Evolutionary conservation across 2,888 invertebrate genomes (phyloP).

Genomic region (Coecobrya sp.): DNA sequence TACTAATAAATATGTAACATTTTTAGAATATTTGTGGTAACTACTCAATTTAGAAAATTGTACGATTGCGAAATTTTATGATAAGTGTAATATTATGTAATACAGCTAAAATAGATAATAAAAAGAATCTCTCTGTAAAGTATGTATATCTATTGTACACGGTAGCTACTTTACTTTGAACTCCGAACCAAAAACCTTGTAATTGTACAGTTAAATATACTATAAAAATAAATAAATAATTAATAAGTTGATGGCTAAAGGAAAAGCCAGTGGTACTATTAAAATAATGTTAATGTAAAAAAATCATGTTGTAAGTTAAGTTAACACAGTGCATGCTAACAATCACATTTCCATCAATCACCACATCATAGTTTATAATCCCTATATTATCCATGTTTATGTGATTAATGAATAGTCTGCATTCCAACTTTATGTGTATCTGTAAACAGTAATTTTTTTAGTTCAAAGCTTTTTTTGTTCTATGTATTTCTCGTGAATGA

Average conservation of each 20-base stretch:
- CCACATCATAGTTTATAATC: neutral
- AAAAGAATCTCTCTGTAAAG: neutral
- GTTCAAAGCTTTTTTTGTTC: neutral
- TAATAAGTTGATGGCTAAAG: constrained; percentile 8
- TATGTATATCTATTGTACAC: constrained; percentile 22
- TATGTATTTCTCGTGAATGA: neutral
- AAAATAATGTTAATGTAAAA: neutral
- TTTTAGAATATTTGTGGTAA: neutral
- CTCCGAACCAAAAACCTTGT: constrained; percentile 64
- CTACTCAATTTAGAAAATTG: constrained; percentile 30
- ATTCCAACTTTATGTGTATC: constrained; percentile 18
- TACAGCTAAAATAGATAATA: neutral
- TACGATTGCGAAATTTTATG: neutral
- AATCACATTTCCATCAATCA: constrained; percentile 38
- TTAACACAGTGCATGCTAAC: constrained; percentile 38
- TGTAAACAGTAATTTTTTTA: neutral
- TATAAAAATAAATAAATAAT: neutral
- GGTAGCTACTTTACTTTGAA: constrained; percentile 40
- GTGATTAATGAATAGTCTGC: constrained; percentile 39
- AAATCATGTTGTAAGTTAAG: neutral
- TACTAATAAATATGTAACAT: neutral
- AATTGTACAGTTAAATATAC: neutral
- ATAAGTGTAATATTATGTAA: neutral
- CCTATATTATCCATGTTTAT: constrained; percentile 19
- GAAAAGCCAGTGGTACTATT: constrained; percentile 31